Base-by-base conservation (phyloP, 1,140 invertebrate species). In the Pogonomyrmex barbatus region DNA sequence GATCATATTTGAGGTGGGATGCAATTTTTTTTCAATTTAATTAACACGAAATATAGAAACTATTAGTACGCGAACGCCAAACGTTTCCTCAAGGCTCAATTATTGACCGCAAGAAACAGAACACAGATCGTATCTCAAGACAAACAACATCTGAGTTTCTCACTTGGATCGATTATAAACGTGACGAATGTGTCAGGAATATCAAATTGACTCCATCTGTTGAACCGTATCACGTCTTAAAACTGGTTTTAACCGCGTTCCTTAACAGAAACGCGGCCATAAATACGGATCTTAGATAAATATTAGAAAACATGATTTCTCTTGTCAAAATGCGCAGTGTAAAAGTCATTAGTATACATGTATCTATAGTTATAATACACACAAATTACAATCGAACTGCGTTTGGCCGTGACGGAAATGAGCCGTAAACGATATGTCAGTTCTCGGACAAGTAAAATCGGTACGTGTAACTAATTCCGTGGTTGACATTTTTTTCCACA, bases 371-470 rank as follows among this genome's bases (percentile, higher is more conserved):
- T 63, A 75, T 78, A 88, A 87, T 52, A 33, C 39, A 33, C 39
- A 2, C 36, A 76, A 76, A 89, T 86, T 68, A 79, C 9, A 58
- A 90, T 89, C 84, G 88, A 86, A 65, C n/a, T 86, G 82, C 77
- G 82, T 85, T 88, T 88, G 83, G 88, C 54, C 86, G 77, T 68
- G 86, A 89, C 42, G 78, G 78, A 87, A 89, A 86, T 47, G 58
- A 85, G 78, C 70, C 87, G 56, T 81, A 36, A 56, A 78, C 42
- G 76, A 83, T 70, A 79, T 83, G 60, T 84, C 54, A 67, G 65
- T 88, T 88, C 56, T 87, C 58, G 56, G 54, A 39, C 1, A 36
- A 56, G n/a, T 56, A 56, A 75, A n/a, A 42, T 39, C 14, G 73
- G 10, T 4, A 62, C 8, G 4, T 42, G 39, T 24, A 60, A 39